Evolutionary conservation across 2,888 invertebrate species (phyloP).

Genomic region (Argyresthia goedartella): DNA sequence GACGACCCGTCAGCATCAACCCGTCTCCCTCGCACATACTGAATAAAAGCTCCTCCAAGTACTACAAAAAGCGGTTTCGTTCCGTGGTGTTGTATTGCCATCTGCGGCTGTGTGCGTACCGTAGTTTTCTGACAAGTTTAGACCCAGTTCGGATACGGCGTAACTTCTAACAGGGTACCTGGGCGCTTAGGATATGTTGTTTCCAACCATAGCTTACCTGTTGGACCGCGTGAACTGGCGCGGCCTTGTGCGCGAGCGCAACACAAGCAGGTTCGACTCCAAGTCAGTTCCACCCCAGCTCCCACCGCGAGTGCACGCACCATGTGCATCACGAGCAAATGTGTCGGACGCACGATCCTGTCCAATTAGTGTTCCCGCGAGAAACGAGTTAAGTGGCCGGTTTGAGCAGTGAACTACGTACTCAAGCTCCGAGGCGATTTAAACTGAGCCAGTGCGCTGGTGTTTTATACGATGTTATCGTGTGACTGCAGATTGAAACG

Average conservation of each 20-base stretch:
- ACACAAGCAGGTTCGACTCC: conserved; percentile 50
- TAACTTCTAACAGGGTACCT: conserved; percentile 32
- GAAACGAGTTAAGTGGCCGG: conserved; percentile 68
- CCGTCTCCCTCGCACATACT: conserved; percentile 48
- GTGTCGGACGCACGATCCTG: conserved; percentile 50
- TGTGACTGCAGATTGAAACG: conserved; percentile 46
- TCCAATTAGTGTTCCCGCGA: conserved; percentile 67
- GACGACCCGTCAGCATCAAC: conserved; percentile 43
- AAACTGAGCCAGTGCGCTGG: conserved; percentile 42
- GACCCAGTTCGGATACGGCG: conserved; percentile 35
- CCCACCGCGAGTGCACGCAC: conserved; percentile 55
- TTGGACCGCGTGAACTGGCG: conserved; percentile 73
- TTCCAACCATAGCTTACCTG: conserved; percentile 58
- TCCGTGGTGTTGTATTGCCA: conserved; percentile 33
- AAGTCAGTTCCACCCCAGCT: conserved; percentile 67
- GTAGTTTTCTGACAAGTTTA: conserved; percentile 63
- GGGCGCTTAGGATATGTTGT: conserved; percentile 48
- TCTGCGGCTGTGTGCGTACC: conserved; percentile 46
- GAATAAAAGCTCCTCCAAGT: conserved; percentile 46
- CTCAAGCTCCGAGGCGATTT: conserved; percentile 33
- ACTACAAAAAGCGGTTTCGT: conserved; percentile 66
- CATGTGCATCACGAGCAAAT: conserved; percentile 33
- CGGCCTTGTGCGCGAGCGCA: conserved; percentile 74
- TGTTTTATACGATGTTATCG: conserved; percentile 32
- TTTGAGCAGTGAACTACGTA: conserved; percentile 47